phyloP scores from a whole-genome alignment of 2,797 vertebrate species.

The Chiloscyllium punctatum region DNA sequence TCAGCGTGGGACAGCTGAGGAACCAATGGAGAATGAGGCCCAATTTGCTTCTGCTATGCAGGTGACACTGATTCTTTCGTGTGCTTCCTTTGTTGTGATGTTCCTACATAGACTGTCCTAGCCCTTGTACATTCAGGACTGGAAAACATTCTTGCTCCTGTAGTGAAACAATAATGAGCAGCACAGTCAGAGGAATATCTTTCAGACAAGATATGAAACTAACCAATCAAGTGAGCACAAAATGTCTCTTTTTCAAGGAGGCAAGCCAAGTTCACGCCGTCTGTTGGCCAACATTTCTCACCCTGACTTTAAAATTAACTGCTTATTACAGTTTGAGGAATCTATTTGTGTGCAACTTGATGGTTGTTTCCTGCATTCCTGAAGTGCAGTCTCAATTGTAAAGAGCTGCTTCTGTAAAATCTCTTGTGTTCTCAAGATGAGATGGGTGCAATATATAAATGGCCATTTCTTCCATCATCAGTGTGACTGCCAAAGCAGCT shows the following conservation, averaged over 20 bases:
- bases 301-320: background rate
- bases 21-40: constrained; percentile 89
- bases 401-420: background rate
- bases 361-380: background rate
- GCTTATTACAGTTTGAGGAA: background rate
- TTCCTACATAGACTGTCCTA: background rate
- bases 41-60: constrained; percentile 97
- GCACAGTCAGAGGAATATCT: background rate
- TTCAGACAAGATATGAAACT: background rate
- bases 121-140: background rate
- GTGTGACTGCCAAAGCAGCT: background rate
- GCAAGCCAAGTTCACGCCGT: no score
- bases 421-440: background rate
- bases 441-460: background rate
- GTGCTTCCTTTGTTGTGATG: background rate
- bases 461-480: background rate
- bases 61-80: constrained; percentile 53
- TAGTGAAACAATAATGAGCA: background rate
- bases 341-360: background rate
- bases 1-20: constrained; percentile 75
- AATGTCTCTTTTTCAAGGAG: background rate
- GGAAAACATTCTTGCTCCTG: background rate
- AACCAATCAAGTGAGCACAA: background rate
- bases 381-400: background rate
- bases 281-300: background rate